Evolutionary conservation across 2,888 invertebrate genomes (phyloP).

Genomic region (Monoplex corrugatus): DNA sequence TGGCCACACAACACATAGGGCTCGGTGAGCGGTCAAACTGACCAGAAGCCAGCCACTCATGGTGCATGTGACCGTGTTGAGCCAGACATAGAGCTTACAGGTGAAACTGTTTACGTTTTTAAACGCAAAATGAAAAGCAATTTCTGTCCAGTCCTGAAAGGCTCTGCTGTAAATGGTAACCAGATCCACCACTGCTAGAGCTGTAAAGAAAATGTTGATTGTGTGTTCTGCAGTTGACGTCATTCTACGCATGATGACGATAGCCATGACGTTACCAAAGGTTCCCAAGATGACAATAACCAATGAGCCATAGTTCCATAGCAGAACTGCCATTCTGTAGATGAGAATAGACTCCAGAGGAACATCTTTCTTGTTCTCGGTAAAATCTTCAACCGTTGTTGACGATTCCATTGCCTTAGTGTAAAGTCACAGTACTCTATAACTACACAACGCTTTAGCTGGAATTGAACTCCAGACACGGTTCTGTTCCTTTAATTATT

Average conservation of each 20-base stretch:
- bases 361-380: background rate
- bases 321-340: background rate
- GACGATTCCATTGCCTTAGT: too few species aligned
- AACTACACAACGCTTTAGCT: too few species aligned
- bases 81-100: background rate
- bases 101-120: background rate
- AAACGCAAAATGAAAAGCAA: background rate
- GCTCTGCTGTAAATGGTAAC: background rate
- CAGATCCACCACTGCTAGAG: background rate
- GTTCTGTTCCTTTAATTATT: too few species aligned
- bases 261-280: slow-evolving; percentile 6
- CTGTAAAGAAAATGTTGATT: background rate
- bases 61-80: background rate
- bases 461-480: too few species aligned
- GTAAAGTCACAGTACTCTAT: too few species aligned
- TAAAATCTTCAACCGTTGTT: too few species aligned
- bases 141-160: background rate
- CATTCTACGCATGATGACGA: background rate
- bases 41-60: background rate
- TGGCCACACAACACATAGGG: slow-evolving; percentile 4
- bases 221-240: background rate
- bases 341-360: background rate
- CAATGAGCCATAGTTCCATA: background rate
- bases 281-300: background rate
- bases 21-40: background rate